A percentile compares a stretch with the other conserved stretches of the same genome.
Evolutionary conservation across 2,113 vertebrate species (phyloP).

Genomic region (Vulpes lagopus): DNA sequence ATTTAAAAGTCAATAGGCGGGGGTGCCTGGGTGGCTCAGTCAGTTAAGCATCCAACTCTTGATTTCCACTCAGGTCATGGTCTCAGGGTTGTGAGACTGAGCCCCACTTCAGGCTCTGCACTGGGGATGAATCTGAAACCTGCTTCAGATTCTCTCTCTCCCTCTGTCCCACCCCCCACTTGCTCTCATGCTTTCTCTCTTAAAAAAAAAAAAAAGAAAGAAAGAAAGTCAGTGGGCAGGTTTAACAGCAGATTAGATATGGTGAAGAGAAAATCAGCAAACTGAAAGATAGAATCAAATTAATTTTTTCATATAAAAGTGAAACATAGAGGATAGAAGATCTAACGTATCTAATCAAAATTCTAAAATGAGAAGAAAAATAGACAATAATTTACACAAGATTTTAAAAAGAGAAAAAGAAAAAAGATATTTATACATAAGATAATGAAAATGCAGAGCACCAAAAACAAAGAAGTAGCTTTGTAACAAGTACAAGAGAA

Average conservation of each 20-base stretch:
- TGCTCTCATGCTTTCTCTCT: neutral
- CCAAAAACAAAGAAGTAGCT: neutral
- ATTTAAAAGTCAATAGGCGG: neutral
- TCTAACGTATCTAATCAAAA: neutral
- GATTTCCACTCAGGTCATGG: neutral
- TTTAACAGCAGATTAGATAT: neutral
- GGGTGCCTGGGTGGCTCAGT: neutral
- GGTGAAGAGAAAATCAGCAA: neutral
- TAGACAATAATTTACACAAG: neutral
- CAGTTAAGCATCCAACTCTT: neutral
- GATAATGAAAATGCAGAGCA: neutral
- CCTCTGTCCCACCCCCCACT: neutral
- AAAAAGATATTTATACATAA: neutral
- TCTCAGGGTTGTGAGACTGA: neutral
- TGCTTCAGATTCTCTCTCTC: neutral
- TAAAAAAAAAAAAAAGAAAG: neutral
- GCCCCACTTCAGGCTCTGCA: neutral
- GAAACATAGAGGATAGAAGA: neutral
- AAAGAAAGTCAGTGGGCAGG: neutral
- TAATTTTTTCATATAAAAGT: neutral
- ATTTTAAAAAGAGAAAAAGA: neutral
- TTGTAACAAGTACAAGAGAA: neutral
- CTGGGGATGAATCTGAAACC: neutral
- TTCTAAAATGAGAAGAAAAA: slow-evolving; percentile 5
- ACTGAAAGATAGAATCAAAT: neutral